These are phyloP conservation scores for Brachionus plicatilis DNA, from an alignment of 1,140 invertebrate species.

Conservation along the genomic window DNA sequence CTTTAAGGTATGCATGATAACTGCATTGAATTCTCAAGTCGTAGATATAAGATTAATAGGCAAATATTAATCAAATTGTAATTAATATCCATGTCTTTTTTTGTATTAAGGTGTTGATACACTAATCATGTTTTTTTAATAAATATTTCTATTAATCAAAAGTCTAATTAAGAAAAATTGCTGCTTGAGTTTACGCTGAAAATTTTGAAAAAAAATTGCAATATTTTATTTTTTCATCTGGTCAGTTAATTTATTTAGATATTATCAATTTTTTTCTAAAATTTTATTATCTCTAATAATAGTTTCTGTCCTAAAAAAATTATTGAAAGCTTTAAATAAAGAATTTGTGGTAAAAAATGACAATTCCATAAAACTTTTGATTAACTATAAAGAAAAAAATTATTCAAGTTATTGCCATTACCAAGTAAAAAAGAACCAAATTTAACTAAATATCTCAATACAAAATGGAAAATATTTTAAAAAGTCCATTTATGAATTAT, in stretches of 20 bases:
- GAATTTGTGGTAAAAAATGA: too few species aligned
- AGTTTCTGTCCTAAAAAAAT: too few species aligned
- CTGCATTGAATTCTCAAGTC: not conserved
- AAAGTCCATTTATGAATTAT: too few species aligned
- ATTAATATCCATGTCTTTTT: conserved; percentile 27
- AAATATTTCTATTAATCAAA: not conserved
- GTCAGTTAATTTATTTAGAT: not conserved
- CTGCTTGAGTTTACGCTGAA: not conserved
- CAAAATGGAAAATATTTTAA: too few species aligned
- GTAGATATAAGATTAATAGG: not conserved
- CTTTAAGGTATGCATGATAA: not conserved
- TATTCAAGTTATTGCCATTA: too few species aligned
- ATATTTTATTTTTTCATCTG: not conserved
- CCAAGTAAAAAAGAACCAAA: too few species aligned
- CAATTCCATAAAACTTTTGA: too few species aligned
- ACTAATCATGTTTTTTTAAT: conserved; percentile 28
- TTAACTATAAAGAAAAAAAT: too few species aligned
- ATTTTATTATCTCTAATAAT: too few species aligned
- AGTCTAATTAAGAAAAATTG: not conserved
- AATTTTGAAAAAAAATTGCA: not conserved
- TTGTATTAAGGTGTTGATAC: conserved; percentile 1
- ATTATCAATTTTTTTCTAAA: not conserved
- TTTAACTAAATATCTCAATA: too few species aligned
- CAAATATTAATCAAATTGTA: not conserved
- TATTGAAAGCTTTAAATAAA: too few species aligned